Conservation (phyloP, 2,888 invertebrate genomes). For the Ophion obscuratus region DNA sequence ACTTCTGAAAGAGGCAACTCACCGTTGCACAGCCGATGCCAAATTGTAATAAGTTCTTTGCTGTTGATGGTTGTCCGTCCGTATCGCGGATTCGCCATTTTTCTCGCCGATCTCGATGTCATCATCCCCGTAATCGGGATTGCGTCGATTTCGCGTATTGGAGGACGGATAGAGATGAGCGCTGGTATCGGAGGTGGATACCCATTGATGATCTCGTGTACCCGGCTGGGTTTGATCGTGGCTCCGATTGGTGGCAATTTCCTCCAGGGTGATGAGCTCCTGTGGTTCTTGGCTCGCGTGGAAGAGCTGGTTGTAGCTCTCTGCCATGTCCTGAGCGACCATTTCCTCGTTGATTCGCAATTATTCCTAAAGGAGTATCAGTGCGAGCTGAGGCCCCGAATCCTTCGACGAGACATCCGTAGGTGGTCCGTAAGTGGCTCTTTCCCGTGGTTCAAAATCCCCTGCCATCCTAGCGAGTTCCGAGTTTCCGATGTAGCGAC, state of each 20-base stretch:
- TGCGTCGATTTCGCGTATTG: conserved; percentile 42
- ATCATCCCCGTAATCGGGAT: conserved; percentile 28
- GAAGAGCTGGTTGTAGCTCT: conserved; percentile 79
- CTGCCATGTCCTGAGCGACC: conserved; percentile 81
- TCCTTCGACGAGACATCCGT: no score
- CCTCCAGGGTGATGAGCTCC: conserved; percentile 79
- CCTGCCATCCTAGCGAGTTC: no score
- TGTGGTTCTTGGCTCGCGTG: conserved; percentile 78
- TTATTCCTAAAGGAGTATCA: conserved; percentile 62
- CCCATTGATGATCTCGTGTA: conserved; percentile 63
- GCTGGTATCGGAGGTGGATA: conserved; percentile 66
- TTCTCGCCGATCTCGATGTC: background rate
- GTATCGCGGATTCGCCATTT: conserved; percentile 49
- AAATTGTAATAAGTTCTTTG: conserved; percentile 77
- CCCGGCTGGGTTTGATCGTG: conserved; percentile 69
- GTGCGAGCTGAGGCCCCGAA: no score
- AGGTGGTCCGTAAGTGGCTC: no score
- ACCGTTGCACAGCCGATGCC: conserved; percentile 78
- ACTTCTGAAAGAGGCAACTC: conserved; percentile 69
- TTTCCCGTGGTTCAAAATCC: no score
- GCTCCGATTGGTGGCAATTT: conserved; percentile 68
- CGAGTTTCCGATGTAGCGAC: no score
- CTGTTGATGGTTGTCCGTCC: conserved; percentile 48
- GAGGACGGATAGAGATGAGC: conserved; percentile 63
- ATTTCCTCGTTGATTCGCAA: conserved; percentile 72